Conservation (phyloP, 2,113 vertebrate genomes). For the Esox niger region DNA sequence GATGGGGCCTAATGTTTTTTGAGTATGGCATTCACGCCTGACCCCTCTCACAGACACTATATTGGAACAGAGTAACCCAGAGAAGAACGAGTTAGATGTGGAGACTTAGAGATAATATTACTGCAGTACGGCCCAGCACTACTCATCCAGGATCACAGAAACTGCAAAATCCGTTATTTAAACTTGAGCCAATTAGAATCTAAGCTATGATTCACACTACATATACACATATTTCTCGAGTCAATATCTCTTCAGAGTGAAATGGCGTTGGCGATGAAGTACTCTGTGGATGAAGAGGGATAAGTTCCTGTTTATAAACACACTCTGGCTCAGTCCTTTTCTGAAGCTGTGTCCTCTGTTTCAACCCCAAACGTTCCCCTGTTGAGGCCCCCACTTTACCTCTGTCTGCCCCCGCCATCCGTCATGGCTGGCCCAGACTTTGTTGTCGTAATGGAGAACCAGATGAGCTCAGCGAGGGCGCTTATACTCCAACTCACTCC, state of each 20-base stretch:
- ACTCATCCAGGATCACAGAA: no score
- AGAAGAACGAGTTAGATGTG: not conserved
- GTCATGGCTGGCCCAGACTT: conserved; percentile 19
- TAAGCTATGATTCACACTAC: not conserved
- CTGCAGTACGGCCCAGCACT: no score
- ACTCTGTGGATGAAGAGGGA: conserved; percentile 1
- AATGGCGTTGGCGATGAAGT: not conserved
- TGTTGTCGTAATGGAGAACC: conserved; percentile 27
- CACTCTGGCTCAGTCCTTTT: conserved; percentile 21
- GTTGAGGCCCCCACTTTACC: conserved; percentile 30
- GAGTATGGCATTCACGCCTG: not conserved
- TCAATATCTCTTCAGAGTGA: not conserved
- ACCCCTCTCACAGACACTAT: not conserved
- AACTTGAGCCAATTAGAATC: not conserved
- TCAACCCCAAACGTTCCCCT: conserved; percentile 19
- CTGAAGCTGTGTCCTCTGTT: conserved; percentile 23
- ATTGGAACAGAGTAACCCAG: not conserved
- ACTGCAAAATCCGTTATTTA: no score
- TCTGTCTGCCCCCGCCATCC: conserved; percentile 30
- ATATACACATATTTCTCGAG: not conserved
- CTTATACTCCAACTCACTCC: not conserved
- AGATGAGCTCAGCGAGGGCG: conserved; percentile 34
- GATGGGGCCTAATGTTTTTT: conserved; percentile 18
- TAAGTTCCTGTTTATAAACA: conserved; percentile 19
- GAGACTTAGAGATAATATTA: no score